Percentiles rank a stretch among this genome's conserved stretches.
These are phyloP conservation scores for Dryococelus australis DNA, from an alignment of 2,888 invertebrate genomes.

Conservation along the genomic window DNA sequence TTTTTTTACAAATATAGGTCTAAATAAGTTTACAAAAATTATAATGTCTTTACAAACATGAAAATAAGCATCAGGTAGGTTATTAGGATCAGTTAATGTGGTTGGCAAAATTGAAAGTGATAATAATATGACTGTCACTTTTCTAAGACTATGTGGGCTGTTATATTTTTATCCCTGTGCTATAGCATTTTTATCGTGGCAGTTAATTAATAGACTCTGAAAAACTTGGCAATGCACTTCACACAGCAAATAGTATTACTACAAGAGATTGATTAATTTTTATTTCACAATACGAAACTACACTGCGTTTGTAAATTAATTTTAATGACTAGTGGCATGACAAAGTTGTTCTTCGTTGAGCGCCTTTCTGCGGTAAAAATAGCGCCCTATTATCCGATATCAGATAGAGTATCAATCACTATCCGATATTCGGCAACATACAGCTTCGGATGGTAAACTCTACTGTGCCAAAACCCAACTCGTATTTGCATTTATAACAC, in stretches of 20 bases:
- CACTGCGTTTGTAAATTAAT: not conserved
- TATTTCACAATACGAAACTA: not conserved
- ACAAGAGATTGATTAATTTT: not conserved
- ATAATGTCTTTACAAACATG: not conserved
- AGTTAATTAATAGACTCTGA: not conserved
- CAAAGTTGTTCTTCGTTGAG: not conserved
- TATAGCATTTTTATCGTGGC: not conserved
- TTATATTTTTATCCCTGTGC: not conserved
- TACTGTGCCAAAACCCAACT: too few species aligned
- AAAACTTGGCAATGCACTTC: not conserved
- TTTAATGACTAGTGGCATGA: not conserved
- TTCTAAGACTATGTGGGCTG: not conserved
- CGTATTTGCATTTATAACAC: too few species aligned
- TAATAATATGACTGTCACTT: not conserved
- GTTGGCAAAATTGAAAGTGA: not conserved
- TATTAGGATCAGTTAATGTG: too few species aligned
- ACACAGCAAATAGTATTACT: not conserved
- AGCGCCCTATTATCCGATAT: not conserved
- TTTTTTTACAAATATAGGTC: not conserved
- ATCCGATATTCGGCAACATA: too few species aligned
- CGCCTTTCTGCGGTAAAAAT: not conserved
- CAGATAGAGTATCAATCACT: too few species aligned
- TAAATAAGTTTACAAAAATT: not conserved
- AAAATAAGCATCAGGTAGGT: not conserved
- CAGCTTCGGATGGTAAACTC: too few species aligned